Conservation (phyloP, 2,797 vertebrate species). For the Anabacerthia variegaticeps region DNA sequence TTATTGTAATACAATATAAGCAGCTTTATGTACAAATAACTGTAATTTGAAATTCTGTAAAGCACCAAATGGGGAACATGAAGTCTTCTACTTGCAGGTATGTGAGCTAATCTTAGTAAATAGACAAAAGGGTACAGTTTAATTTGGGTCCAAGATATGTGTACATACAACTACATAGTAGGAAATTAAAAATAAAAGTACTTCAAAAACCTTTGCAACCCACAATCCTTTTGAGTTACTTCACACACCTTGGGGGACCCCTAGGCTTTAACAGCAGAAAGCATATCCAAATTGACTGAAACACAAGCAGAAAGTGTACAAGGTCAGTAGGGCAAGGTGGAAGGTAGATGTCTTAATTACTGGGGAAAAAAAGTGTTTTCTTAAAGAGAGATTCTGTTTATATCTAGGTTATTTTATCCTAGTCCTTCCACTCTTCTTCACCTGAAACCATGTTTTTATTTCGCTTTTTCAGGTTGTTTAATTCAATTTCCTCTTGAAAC, state of each 20-base stretch:
- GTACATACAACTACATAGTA: background rate
- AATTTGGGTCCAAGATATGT: background rate
- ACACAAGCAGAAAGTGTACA: background rate
- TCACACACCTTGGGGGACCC: background rate
- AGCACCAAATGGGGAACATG: background rate
- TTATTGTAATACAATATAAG: background rate
- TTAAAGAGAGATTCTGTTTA: background rate
- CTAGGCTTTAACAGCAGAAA: background rate
- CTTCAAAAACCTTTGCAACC: background rate
- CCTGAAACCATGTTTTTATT: background rate
- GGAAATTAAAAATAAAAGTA: slow-evolving; percentile 4
- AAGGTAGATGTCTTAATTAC: background rate
- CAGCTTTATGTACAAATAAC: background rate
- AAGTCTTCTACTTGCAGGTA: background rate
- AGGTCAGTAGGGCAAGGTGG: background rate
- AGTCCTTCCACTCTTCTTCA: background rate
- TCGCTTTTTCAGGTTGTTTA: background rate
- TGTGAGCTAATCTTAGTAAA: background rate
- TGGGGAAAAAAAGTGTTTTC: background rate
- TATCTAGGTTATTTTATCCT: background rate
- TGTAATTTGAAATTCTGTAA: background rate
- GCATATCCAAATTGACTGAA: background rate
- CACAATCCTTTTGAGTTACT: background rate
- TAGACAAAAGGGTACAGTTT: background rate
- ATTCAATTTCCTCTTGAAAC: background rate